Conservation (phyloP, 1,140 invertebrate species). For the Trichonephila inaurata region DNA sequence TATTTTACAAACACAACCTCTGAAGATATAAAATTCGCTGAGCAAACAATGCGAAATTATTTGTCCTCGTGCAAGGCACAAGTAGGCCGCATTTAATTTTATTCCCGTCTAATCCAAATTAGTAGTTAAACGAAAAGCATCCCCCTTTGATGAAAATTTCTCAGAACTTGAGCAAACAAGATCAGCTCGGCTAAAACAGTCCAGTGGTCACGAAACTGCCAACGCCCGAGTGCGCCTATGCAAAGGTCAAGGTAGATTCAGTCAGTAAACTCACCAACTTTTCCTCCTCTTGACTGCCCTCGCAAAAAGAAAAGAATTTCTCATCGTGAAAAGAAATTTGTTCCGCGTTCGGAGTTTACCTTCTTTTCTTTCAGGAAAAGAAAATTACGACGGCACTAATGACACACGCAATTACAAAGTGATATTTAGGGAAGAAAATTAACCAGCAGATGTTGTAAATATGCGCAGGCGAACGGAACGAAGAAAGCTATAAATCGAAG, state of each 20-base stretch:
- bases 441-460: constrained; percentile 28
- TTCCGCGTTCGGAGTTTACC: neutral
- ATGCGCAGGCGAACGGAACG: constrained; percentile 24
- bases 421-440: constrained; percentile 13
- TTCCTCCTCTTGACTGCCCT: neutral
- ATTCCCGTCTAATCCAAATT: neutral
- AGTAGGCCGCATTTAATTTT: neutral
- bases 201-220: constrained; percentile 45
- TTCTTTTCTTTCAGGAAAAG: neutral
- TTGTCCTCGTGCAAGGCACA: neutral
- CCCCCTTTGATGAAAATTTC: constrained; percentile 10
- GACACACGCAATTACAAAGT: constrained; percentile 29
- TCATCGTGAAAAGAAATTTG: constrained; percentile 2
- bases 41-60: neutral
- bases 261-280: neutral
- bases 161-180: neutral
- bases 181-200: neutral
- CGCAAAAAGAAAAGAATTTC: constrained; percentile 17
- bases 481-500: neutral
- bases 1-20: neutral
- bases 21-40: neutral
- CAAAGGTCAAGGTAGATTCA: neutral
- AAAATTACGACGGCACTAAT: constrained; percentile 31
- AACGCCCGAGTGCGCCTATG: constrained; percentile 15
- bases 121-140: neutral